phyloP scores from a whole-genome alignment of 2,888 invertebrate species.

The Lepas anatifera region DNA sequence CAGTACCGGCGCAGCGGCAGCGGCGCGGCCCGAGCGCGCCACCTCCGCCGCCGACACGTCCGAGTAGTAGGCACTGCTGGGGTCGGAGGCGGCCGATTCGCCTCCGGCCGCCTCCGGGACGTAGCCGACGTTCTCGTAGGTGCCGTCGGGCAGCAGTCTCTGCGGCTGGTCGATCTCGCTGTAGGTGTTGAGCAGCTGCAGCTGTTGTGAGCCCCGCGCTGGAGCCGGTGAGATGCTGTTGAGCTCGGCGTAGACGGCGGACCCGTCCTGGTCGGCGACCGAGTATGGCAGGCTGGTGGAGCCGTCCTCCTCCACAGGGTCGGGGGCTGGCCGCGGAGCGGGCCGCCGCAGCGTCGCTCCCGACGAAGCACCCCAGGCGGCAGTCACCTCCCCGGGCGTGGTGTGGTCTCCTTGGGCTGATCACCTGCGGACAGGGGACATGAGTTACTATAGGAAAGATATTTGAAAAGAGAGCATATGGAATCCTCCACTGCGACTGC shows the following conservation, averaged over 20 bases:
- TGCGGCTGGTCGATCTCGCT: slow-evolving; percentile 1
- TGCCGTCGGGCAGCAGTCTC: background rate
- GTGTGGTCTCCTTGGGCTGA: background rate
- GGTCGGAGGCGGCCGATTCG: slow-evolving; percentile 4
- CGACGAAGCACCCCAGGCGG: background rate
- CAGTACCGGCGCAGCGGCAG: background rate
- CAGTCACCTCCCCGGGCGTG: background rate
- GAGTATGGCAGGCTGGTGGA: background rate
- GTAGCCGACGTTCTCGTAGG: slow-evolving; percentile 7
- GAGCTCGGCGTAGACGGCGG: background rate
- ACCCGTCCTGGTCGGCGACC: background rate
- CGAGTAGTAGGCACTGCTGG: slow-evolving; percentile 10
- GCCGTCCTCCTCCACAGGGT: background rate
- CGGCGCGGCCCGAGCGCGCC: background rate
- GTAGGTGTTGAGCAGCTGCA: slow-evolving; percentile 4
- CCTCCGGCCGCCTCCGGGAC: background rate
- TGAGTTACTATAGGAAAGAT: too few relatives aligned
- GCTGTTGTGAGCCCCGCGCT: background rate
- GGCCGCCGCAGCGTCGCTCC: background rate
- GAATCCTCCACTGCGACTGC: too few relatives aligned
- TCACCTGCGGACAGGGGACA: background rate
- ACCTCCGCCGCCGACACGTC: background rate
- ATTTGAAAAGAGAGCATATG: too few relatives aligned
- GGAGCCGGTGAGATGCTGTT: background rate
- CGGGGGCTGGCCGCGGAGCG: background rate